Conservation (phyloP, 1,140 invertebrate genomes). For the Saxidomus purpurata region DNA sequence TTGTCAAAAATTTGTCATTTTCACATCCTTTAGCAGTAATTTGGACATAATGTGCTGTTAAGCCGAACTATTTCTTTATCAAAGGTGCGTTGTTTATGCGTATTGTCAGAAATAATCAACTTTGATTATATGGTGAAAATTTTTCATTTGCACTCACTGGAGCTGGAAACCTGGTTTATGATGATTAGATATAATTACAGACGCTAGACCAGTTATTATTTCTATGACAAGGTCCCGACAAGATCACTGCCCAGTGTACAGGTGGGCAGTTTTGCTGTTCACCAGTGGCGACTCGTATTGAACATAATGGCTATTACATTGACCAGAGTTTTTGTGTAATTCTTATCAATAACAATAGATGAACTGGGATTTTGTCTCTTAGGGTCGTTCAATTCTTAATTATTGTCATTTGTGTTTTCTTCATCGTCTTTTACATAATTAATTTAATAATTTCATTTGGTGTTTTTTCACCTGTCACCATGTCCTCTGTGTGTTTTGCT, state of each 20-base stretch:
- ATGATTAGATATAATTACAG: constrained; percentile 58
- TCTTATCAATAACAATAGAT: neutral
- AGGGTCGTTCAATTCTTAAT: too few species aligned
- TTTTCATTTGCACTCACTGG: constrained; percentile 41
- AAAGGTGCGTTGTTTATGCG: constrained; percentile 56
- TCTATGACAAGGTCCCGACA: neutral
- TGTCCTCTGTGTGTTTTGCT: too few species aligned
- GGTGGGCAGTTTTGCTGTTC: neutral
- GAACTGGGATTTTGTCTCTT: neutral
- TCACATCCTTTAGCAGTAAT: constrained; percentile 33
- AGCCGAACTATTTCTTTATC: neutral
- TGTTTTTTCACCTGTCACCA: too few species aligned
- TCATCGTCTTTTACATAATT: too few species aligned
- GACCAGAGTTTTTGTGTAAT: neutral
- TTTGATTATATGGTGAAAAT: constrained; percentile 57
- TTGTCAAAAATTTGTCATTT: neutral
- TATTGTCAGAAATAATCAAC: constrained; percentile 54
- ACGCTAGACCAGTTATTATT: constrained; percentile 24
- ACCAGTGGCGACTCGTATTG: neutral
- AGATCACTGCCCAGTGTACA: constrained; percentile 2
- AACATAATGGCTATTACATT: neutral
- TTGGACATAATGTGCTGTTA: neutral
- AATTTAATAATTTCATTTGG: too few species aligned
- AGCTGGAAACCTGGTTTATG: constrained; percentile 25
- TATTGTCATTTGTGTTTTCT: too few species aligned